Evolutionary conservation across 92 coral and sea anemone genomes (phyloP).

Genomic region (Nematostella vectensis): DNA sequence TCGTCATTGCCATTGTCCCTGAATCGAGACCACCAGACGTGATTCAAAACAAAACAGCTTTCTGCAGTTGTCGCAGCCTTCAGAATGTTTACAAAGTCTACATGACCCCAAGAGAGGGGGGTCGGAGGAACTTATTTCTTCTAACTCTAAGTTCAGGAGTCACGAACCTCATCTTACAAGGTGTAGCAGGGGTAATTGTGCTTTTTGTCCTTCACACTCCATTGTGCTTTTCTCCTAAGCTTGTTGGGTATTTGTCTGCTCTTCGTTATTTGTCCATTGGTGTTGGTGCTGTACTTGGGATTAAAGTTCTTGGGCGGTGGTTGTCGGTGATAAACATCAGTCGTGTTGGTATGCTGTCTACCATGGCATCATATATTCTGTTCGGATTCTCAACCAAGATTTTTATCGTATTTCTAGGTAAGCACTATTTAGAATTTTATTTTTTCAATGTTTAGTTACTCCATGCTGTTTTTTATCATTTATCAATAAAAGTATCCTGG

Average conservation of each 20-base stretch:
- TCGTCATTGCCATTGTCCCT: conserved; percentile 39
- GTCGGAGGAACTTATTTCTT: conserved; percentile 37
- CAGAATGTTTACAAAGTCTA: conserved; percentile 41
- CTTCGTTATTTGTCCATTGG: conserved; percentile 36
- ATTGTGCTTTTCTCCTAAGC: conserved; percentile 57
- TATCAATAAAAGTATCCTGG: too few species aligned
- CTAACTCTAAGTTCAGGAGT: conserved; percentile 34
- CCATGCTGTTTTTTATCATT: background rate
- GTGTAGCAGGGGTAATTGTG: conserved; percentile 26
- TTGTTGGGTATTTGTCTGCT: conserved; percentile 57
- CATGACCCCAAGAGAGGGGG: conserved; percentile 31
- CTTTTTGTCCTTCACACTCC: conserved; percentile 61
- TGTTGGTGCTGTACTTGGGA: conserved; percentile 57
- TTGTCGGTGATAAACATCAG: conserved; percentile 38
- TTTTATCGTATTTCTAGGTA: conserved; percentile 42
- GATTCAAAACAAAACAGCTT: conserved; percentile 1
- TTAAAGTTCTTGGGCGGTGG: conserved; percentile 46
- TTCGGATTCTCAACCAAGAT: conserved; percentile 35
- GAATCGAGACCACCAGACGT: conserved; percentile 43
- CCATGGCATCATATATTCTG: conserved; percentile 18
- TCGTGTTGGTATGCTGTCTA: conserved; percentile 42
- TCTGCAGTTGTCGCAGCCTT: conserved; percentile 32
- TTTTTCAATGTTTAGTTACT: background rate
- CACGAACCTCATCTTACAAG: conserved; percentile 12
- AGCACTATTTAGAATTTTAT: background rate